Conservation (phyloP, 2,797 vertebrate species). For the Platyrinchus mystaceus region DNA sequence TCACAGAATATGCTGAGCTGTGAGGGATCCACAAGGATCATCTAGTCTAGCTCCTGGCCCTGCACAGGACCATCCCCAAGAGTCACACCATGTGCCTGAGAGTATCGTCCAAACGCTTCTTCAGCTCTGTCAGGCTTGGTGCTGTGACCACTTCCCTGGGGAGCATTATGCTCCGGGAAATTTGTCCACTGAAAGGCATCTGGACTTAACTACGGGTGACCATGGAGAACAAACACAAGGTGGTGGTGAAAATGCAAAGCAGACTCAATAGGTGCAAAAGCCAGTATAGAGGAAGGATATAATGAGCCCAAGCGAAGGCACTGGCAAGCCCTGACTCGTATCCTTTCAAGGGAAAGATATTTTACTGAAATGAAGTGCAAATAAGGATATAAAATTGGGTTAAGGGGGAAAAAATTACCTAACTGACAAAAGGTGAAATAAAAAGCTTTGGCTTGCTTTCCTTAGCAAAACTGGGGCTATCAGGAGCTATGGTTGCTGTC, state of each 20-base stretch:
- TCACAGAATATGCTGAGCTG: neutral
- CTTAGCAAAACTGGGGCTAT: neutral
- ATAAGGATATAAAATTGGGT: neutral
- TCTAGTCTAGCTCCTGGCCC: neutral
- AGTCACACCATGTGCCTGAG: neutral
- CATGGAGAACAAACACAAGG: fast-evolving
- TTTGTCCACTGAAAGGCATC: neutral
- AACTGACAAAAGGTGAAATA: neutral
- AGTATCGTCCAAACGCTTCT: neutral
- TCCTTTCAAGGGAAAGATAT: neutral
- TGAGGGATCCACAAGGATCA: neutral
- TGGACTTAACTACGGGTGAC: neutral
- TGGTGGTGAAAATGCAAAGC: neutral
- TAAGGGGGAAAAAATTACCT: neutral
- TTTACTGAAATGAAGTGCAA: neutral
- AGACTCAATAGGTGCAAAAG: neutral
- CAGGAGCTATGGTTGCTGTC: neutral
- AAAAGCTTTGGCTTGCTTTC: neutral
- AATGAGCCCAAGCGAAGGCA: neutral
- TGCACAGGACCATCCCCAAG: neutral
- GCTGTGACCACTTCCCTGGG: neutral
- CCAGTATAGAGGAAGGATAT: neutral
- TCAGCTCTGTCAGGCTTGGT: neutral
- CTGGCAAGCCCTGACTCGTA: neutral
- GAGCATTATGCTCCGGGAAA: neutral